A percentile compares a stretch with the other conserved stretches of the same genome.
phyloP scores from a whole-genome alignment of 2,797 vertebrate genomes.

The Sparus aurata region DNA sequence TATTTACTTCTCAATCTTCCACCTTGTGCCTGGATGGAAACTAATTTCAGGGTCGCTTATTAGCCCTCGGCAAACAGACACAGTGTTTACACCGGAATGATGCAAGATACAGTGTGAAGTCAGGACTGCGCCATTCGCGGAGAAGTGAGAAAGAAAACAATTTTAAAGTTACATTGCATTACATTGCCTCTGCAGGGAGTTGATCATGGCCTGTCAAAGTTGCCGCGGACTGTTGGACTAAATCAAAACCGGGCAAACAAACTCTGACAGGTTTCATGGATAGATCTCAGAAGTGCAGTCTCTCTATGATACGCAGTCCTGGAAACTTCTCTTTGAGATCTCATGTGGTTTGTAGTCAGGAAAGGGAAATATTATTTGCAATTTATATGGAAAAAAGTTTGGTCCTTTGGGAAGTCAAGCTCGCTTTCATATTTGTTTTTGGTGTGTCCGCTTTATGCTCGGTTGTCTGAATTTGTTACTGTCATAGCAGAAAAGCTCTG shows the following conservation, averaged over 20 bases:
- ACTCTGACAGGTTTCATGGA: constrained; percentile 49
- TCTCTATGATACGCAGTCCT: constrained; percentile 4
- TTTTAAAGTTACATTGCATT: constrained; percentile 43
- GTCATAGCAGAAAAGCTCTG: not conserved
- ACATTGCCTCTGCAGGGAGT: constrained; percentile 46
- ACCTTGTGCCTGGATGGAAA: constrained; percentile 4
- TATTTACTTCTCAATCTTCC: not conserved
- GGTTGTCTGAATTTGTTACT: not conserved
- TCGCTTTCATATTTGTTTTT: constrained; percentile 17
- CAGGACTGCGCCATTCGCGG: constrained; percentile 37
- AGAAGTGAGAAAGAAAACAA: constrained; percentile 47
- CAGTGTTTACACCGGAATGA: constrained; percentile 36
- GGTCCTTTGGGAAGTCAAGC: not conserved
- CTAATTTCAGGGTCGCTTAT: constrained; percentile 38
- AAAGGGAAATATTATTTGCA: constrained; percentile 34
- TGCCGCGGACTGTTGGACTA: constrained; percentile 37
- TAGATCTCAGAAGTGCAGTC: constrained; percentile 34
- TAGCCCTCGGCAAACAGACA: constrained; percentile 23
- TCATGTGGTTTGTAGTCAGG: constrained; percentile 3
- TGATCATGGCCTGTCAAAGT: constrained; percentile 53
- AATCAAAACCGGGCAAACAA: constrained; percentile 66
- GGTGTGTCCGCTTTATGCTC: not conserved
- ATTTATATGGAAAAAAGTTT: constrained; percentile 7
- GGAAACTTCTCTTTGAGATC: constrained; percentile 29
- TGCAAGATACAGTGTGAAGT: constrained; percentile 27